These are phyloP conservation scores for Platycheirus albimanus DNA, from an alignment of 2,888 invertebrate genomes.

Conservation along the genomic window DNA sequence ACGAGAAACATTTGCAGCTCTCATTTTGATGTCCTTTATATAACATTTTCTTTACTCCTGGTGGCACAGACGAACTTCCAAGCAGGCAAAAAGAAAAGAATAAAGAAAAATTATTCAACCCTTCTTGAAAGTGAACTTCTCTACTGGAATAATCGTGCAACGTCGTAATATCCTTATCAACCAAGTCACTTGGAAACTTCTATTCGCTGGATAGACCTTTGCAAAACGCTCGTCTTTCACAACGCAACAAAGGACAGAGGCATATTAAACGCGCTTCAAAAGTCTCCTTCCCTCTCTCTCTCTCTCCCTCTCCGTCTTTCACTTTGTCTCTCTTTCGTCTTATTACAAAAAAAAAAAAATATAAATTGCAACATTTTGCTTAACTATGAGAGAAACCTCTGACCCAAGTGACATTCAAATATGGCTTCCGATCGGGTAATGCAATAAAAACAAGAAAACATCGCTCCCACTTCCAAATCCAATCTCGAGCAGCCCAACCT, in stretches of 20 bases:
- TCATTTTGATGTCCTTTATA: slow-evolving; percentile 45
- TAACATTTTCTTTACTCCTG: slow-evolving; percentile 40
- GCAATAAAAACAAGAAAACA: slow-evolving; percentile 59
- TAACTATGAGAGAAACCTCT: slow-evolving; percentile 17
- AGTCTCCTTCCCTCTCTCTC: slow-evolving; percentile 26
- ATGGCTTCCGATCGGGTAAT: slow-evolving; percentile 51
- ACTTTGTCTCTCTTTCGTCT: background rate
- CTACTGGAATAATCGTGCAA: slow-evolving; percentile 71
- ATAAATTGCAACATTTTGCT: slow-evolving; percentile 54
- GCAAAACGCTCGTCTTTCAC: slow-evolving; percentile 57
- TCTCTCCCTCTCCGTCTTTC: background rate
- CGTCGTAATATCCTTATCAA: slow-evolving; percentile 74
- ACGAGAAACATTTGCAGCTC: slow-evolving; percentile 52
- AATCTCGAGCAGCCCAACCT: slow-evolving; percentile 8
- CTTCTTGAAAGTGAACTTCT: slow-evolving; percentile 70
- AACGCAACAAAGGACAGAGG: slow-evolving; percentile 62
- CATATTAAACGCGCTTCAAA: slow-evolving; percentile 59
- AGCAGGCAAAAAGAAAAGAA: slow-evolving; percentile 52
- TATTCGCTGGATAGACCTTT: slow-evolving; percentile 70
- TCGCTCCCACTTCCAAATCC: slow-evolving; percentile 40
- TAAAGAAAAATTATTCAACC: slow-evolving; percentile 71
- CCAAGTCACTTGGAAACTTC: slow-evolving; percentile 72
- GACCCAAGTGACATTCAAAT: slow-evolving; percentile 60
- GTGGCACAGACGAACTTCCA: slow-evolving; percentile 52
- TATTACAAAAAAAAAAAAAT: too few species aligned